These are phyloP conservation scores for Busarellus nigricollis DNA, from an alignment of 2,797 vertebrate genomes.

Conservation along the genomic window DNA sequence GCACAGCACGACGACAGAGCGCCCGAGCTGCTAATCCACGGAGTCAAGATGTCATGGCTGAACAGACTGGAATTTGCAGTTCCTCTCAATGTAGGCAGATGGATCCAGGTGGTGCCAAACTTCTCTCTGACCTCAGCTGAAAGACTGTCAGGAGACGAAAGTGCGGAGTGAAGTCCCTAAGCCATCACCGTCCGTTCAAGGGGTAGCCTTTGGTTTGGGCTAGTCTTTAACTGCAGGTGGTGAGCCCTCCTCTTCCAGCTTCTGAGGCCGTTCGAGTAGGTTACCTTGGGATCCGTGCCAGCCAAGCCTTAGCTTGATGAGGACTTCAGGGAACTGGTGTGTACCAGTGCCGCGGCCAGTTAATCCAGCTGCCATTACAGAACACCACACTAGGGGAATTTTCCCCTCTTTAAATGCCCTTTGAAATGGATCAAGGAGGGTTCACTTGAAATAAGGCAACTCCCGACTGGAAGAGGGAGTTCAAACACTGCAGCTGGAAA, in stretches of 20 bases:
- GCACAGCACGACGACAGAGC: not conserved
- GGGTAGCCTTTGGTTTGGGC: not conserved
- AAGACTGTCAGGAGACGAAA: not conserved
- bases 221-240: not conserved
- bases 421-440: not conserved
- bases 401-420: not conserved
- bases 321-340: not conserved
- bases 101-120: not conserved
- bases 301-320: not conserved
- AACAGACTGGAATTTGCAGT: not conserved
- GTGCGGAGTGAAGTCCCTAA: not conserved
- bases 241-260: not conserved
- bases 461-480: not conserved
- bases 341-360: not conserved
- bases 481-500: not conserved
- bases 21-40: not conserved
- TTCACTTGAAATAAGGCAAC: not conserved
- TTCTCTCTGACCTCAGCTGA: not conserved
- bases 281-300: not conserved
- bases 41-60: not conserved
- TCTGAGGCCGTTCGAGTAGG: fast-evolving
- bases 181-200: fast-evolving
- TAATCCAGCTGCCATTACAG: not conserved
- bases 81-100: not conserved
- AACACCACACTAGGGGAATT: not conserved